Conservation (phyloP, 2,888 invertebrate genomes). For the Notocelia uddmanniana region DNA sequence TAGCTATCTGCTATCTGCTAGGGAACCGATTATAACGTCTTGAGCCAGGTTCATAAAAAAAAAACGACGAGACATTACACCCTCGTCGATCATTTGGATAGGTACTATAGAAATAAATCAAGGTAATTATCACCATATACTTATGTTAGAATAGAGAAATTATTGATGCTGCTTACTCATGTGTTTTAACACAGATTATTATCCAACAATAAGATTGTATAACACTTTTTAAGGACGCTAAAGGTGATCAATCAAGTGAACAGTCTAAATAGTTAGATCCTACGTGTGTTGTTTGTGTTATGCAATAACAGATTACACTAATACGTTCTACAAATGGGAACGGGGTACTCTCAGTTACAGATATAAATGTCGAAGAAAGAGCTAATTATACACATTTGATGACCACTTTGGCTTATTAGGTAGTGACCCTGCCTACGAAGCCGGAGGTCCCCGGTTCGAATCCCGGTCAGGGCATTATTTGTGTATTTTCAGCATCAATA, state of each 20-base stretch:
- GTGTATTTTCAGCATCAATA: no score
- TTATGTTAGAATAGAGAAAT: constrained; percentile 1
- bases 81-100: no score
- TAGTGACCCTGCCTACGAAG: no score
- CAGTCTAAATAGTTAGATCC: constrained; percentile 24
- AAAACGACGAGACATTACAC: no score
- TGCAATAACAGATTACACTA: constrained; percentile 15
- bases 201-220: constrained; percentile 19
- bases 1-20: background rate
- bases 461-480: no score
- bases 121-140: constrained; percentile 12
- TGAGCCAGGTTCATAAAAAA: no score
- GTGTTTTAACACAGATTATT: constrained; percentile 18
- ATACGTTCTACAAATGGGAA: constrained; percentile 7
- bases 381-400: no score
- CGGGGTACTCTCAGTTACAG: background rate
- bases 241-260: constrained; percentile 33
- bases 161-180: constrained; percentile 18
- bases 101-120: no score
- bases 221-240: constrained; percentile 9
- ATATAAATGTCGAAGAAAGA: background rate
- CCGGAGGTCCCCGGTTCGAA: no score
- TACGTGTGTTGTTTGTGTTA: constrained; percentile 18
- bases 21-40: constrained; percentile 3
- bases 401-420: no score